A percentile compares a stretch with the other conserved stretches of the same genome.
phyloP scores from a whole-genome alignment of 2,797 vertebrate genomes.

The Pangasius djambal region DNA sequence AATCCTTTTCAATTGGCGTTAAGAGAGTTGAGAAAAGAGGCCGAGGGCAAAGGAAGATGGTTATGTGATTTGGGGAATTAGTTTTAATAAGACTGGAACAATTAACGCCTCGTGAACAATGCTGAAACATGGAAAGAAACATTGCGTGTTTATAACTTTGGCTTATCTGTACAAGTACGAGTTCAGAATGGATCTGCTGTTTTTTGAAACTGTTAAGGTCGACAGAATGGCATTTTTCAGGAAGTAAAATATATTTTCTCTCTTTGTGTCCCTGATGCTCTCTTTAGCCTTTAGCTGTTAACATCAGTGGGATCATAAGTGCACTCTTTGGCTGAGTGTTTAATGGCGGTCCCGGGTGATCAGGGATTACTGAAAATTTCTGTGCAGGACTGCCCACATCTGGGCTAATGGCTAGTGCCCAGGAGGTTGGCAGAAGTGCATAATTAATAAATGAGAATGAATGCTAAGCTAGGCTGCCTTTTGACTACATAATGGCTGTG shows the following conservation, averaged over 20 bases:
- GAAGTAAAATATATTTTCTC: slow-evolving; percentile 14
- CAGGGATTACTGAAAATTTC: slow-evolving; percentile 86
- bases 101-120: slow-evolving; percentile 45
- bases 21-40: slow-evolving; percentile 53
- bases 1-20: slow-evolving; percentile 54
- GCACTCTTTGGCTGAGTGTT: slow-evolving; percentile 69
- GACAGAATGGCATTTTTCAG: background rate
- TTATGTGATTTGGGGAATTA: slow-evolving; percentile 51
- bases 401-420: slow-evolving; percentile 81
- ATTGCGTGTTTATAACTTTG: slow-evolving; percentile 12
- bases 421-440: slow-evolving; percentile 78
- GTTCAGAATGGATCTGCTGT: background rate
- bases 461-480: slow-evolving; percentile 80
- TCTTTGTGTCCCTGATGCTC: background rate
- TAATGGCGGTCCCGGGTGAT: slow-evolving; percentile 86
- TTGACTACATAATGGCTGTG: slow-evolving; percentile 15
- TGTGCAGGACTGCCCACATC: slow-evolving; percentile 73
- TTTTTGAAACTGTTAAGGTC: background rate
- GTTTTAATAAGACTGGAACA: slow-evolving; percentile 56
- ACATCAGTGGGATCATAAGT: slow-evolving; percentile 36
- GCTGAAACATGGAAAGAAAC: slow-evolving; percentile 22
- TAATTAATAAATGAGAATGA: slow-evolving; percentile 84
- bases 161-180: background rate
- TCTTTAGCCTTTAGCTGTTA: slow-evolving; percentile 43
- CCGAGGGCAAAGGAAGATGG: slow-evolving; percentile 43